Evolutionary conservation across 2,113 vertebrate species (phyloP), one percentile per base, ranked within the genome.

Genomic region (Pangasianodon gigas): DNA sequence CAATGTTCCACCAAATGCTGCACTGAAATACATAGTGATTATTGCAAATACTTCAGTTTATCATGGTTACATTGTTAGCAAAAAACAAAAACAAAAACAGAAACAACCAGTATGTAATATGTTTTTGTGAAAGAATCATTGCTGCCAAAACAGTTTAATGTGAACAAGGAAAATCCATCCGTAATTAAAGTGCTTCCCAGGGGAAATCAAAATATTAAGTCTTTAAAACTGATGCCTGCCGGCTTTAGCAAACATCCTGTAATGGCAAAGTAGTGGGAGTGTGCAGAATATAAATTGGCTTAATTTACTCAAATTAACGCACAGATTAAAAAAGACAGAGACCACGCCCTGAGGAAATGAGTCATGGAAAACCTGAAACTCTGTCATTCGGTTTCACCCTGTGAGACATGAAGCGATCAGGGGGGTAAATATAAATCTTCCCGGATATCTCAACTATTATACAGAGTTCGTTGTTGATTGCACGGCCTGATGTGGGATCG

Each of bases 201-300:
- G 90, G 90, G 92, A 91, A 92, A 92, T 91, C 86, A 88, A 88
- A 87, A 91, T 71, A 87, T 88, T 60, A 18, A 82, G 19, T 77
- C 90, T 51, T 56, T 79, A 88, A 91, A 89, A 79, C 80, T 79
- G 90, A 87, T 54, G 81, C 74, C 88, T 83, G 62, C 10, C 37
- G 29, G 85, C 91, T 46, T 84, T 48, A 88, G 84, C 21, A 75
- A 90, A 90, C 85, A 83, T 86, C 89, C 69, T 90, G 91, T 91
- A 89, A 89, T 91, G 71, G 77, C 88, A 54, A 86, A 89, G 44
- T 84, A 88, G 87, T 80, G 86, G 82, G 81, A 67, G 60, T 87
- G 90, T 85, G 41, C n/a, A 65, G 21, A 89, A 81, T 82, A 54
- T 58, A 85, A 81, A 89, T 60, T n/a, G 60, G 81, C 4, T 46